Evolutionary conservation across 1,140 invertebrate species (phyloP).

Genomic region (Lasioglossum albipes): DNA sequence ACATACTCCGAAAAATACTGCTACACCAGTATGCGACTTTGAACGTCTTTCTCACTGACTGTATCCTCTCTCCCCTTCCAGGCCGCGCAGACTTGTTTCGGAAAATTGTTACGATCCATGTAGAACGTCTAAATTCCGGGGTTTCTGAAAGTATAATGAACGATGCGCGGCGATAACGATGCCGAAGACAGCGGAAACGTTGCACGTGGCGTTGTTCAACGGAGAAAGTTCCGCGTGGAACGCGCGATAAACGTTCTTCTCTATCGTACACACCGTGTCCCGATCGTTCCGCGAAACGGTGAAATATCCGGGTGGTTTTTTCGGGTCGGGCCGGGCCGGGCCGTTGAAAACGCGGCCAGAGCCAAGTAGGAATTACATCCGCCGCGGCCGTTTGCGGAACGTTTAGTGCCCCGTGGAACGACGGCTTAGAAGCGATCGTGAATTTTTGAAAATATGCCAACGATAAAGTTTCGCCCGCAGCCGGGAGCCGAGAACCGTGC

Average conservation of each 20-base stretch:
- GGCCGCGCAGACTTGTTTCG: neutral
- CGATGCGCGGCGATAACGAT: slow-evolving; percentile 9
- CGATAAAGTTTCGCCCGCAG: slow-evolving; percentile 48
- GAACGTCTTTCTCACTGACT: no score
- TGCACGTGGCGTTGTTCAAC: slow-evolving; percentile 25
- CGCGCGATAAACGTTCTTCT: slow-evolving; percentile 52
- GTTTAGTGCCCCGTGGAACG: slow-evolving; percentile 60
- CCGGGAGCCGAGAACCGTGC: neutral
- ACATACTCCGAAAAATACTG: no score
- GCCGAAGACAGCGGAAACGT: slow-evolving; percentile 31
- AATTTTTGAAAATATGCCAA: slow-evolving; percentile 63
- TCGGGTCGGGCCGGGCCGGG: no score
- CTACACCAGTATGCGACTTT: no score
- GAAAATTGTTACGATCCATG: no score
- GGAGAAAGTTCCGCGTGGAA: slow-evolving; percentile 3
- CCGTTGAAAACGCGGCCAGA: slow-evolving; percentile 31
- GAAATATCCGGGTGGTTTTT: slow-evolving; percentile 58
- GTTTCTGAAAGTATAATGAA: no score
- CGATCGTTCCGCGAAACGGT: slow-evolving; percentile 62
- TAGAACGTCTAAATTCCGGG: no score
- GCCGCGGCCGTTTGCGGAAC: slow-evolving; percentile 49
- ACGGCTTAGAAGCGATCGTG: slow-evolving; percentile 52
- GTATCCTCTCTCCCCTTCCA: no score
- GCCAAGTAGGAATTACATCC: slow-evolving; percentile 50
- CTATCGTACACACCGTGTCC: neutral